phyloP scores from a whole-genome alignment of 2,888 invertebrate species.

The Calameuta idolon region DNA sequence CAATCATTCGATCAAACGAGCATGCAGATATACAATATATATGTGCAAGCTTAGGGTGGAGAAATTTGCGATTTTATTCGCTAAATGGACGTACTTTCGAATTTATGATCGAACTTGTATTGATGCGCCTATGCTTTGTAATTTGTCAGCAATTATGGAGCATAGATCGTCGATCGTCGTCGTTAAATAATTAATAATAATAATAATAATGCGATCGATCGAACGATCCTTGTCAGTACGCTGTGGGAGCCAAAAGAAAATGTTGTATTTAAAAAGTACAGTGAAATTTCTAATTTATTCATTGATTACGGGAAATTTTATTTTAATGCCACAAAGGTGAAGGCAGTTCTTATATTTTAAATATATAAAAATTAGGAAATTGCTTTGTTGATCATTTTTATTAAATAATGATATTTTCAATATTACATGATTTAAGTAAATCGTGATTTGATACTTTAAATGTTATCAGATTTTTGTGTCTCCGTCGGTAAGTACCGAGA shows the following conservation, averaged over 20 bases:
- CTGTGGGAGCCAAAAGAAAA: background rate
- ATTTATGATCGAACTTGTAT: background rate
- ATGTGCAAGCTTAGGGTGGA: background rate
- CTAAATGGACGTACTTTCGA: background rate
- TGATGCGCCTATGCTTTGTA: slow-evolving; percentile 34
- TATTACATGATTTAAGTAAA: too few relatives aligned
- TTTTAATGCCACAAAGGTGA: background rate
- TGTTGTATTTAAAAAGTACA: background rate
- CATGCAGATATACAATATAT: background rate
- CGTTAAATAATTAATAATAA: background rate
- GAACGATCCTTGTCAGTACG: background rate
- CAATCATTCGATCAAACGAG: too few relatives aligned
- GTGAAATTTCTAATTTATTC: background rate
- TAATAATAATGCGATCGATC: background rate
- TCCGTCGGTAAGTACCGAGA: background rate
- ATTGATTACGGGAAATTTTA: background rate
- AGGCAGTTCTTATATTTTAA: background rate
- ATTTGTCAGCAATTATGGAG: slow-evolving; percentile 42
- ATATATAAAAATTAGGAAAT: background rate
- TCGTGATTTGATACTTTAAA: background rate
- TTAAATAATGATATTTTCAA: background rate
- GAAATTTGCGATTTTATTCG: background rate
- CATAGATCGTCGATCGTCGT: background rate
- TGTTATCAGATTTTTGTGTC: background rate
- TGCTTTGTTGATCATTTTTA: background rate